phyloP scores from a whole-genome alignment of 1,140 invertebrate genomes.

The Caenorhabditis latens region DNA sequence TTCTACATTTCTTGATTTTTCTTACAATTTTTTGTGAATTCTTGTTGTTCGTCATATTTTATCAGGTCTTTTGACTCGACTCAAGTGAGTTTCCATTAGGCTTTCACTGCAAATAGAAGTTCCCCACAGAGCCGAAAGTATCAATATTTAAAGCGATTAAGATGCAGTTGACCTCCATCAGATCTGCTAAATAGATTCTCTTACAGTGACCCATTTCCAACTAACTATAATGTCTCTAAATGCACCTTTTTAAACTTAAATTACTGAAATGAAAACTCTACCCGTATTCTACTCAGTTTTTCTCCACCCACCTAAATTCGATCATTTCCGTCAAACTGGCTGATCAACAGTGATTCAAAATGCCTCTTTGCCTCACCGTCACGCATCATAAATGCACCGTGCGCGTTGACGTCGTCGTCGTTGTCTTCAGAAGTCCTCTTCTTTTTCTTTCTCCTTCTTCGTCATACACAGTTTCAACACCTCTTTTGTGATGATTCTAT shows the following conservation, averaged over 20 bases:
- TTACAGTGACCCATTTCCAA: too few relatives aligned
- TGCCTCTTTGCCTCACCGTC: conserved; percentile 28
- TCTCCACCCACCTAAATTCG: neutral
- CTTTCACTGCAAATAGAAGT: too few relatives aligned
- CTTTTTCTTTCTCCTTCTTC: neutral
- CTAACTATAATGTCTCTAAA: too few relatives aligned
- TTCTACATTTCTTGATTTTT: too few relatives aligned
- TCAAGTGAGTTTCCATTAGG: too few relatives aligned
- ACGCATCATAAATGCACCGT: conserved; percentile 55
- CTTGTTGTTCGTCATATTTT: too few relatives aligned
- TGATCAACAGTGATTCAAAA: conserved; percentile 52
- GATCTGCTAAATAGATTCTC: too few relatives aligned
- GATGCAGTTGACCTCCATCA: too few relatives aligned
- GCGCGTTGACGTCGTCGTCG: conserved; percentile 26
- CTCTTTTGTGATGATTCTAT: conserved; percentile 36
- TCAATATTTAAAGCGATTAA: too few relatives aligned
- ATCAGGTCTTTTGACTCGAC: too few relatives aligned
- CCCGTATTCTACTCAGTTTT: neutral
- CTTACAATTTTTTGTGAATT: too few relatives aligned
- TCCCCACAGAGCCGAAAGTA: too few relatives aligned
- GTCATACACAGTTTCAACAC: conserved; percentile 54
- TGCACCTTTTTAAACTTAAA: neutral
- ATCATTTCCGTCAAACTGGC: conserved; percentile 21
- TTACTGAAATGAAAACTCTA: neutral
- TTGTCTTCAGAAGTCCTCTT: conserved; percentile 44